Conservation (phyloP, 1,140 invertebrate genomes). For the Paramacrobiotus metropolitanus region DNA sequence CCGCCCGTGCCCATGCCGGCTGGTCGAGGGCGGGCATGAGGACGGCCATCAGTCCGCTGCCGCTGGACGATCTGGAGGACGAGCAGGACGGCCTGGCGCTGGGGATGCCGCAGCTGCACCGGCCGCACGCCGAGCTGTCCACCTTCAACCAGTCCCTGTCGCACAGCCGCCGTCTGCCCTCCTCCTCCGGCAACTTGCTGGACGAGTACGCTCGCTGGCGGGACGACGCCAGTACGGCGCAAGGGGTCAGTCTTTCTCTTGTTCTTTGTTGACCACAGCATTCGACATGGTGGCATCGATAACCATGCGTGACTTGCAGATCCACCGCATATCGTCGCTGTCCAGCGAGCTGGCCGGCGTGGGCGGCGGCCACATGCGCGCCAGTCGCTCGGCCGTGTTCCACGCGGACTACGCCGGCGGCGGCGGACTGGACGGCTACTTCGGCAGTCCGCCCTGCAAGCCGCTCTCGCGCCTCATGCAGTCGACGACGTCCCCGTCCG, state of each 20-base stretch:
- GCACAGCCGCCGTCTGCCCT: neutral
- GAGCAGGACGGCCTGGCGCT: neutral
- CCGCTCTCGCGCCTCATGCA: too few species aligned
- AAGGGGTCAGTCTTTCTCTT: neutral
- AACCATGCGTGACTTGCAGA: neutral
- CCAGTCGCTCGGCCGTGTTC: too few species aligned
- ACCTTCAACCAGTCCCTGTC: neutral
- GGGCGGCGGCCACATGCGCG: too few species aligned
- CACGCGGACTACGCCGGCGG: too few species aligned
- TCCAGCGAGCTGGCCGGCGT: neutral
- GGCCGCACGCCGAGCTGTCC: neutral
- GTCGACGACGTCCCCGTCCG: too few species aligned
- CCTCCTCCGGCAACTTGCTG: neutral
- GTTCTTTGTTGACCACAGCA: neutral
- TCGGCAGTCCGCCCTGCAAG: too few species aligned
- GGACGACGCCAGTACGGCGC: neutral
- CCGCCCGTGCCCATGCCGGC: neutral
- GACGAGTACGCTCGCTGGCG: neutral
- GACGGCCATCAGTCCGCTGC: neutral
- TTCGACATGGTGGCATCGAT: too few species aligned
- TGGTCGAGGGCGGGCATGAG: neutral
- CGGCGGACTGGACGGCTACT: too few species aligned
- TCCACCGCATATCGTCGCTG: neutral
- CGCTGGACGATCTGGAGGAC: neutral
- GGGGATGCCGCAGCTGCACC: neutral